Base-by-base conservation (phyloP, 2,113 vertebrate genomes). In the Pedetes capensis region DNA sequence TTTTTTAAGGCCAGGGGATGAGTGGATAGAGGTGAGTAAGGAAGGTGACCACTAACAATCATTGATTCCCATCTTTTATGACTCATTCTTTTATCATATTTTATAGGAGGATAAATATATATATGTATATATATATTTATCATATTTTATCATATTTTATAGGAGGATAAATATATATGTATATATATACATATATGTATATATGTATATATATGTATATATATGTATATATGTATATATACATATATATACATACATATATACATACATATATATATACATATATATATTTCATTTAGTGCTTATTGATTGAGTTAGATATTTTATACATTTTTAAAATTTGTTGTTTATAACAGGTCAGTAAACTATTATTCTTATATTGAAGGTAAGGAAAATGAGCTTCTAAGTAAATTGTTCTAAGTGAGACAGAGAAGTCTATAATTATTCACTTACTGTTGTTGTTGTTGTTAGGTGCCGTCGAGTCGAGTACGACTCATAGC, bases 311-410 rank as follows among this genome's bases (percentile, higher is more conserved):
- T 72, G 32, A 44, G 10, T 23, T 76, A 55, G 12, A n/a, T 3
- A 57, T 81, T 87, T 66, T 66, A 39, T 44, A 22, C 9, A 29
- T 34, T 85, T 76, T 91, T 10, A 1, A 22, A 14, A 84, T 81
- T 57, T 42, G 74, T 25, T 88, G 32, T 86, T 85, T 12, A 74
- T 37, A 84, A 90, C 6, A 83, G 49, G 82, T 94, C 37, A 89
- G 51, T 13, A 78, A 64, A 71, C 25, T 83, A 61, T 80, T 64
- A 75, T 53, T 95, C 27, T 87, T 68, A 37, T 49, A 20, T 23
- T 59, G 76, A 87, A 90, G 59, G 32, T 74, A 91, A 94, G 66
- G 39, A 93, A 90, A 79, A 34, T 83, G 53, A 92, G n/a, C 20
- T 61, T 86, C 49, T 76, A 66, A 83, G n/a, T 39, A 47, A 75